Conservation (phyloP, 2,113 vertebrate genomes). For the Phasianus colchicus region DNA sequence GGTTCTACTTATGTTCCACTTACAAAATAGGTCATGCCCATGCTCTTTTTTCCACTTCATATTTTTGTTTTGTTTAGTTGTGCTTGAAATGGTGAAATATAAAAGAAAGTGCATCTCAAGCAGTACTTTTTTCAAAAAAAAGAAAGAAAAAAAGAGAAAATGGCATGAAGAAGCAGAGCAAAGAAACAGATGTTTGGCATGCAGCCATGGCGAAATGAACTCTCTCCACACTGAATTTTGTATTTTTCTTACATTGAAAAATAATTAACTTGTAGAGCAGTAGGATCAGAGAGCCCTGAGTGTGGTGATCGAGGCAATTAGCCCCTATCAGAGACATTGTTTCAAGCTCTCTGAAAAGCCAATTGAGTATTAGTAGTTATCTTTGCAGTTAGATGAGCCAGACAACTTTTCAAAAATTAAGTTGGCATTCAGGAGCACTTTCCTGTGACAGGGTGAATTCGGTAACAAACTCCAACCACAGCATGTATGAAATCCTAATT, state of each 20-base stretch:
- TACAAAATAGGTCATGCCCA: background rate
- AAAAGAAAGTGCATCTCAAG: background rate
- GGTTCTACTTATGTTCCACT: accelerated
- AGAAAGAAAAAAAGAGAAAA: background rate
- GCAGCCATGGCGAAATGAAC: constrained; percentile 15
- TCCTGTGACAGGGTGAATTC: background rate
- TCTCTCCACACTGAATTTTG: constrained; percentile 40
- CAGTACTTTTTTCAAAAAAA: background rate
- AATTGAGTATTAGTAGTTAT: constrained; percentile 8
- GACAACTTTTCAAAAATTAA: constrained; percentile 16
- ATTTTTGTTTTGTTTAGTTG: background rate
- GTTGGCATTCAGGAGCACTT: background rate
- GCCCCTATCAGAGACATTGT: constrained; percentile 39
- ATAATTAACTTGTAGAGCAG: constrained; percentile 63
- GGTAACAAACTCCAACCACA: background rate
- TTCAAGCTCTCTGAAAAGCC: constrained; percentile 42
- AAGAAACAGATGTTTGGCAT: constrained; percentile 34
- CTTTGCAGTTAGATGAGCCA: constrained; percentile 36
- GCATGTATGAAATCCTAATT: background rate
- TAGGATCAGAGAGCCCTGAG: constrained; percentile 20
- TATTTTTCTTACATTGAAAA: constrained; percentile 32
- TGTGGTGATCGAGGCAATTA: constrained; percentile 47
- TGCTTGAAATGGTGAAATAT: background rate
- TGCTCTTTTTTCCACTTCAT: background rate
- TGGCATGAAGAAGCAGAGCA: background rate